A percentile compares a stretch with the other conserved stretches of the same genome.
Evolutionary conservation across 2,888 invertebrate species (phyloP).

Genomic region (Lobophora halterata): DNA sequence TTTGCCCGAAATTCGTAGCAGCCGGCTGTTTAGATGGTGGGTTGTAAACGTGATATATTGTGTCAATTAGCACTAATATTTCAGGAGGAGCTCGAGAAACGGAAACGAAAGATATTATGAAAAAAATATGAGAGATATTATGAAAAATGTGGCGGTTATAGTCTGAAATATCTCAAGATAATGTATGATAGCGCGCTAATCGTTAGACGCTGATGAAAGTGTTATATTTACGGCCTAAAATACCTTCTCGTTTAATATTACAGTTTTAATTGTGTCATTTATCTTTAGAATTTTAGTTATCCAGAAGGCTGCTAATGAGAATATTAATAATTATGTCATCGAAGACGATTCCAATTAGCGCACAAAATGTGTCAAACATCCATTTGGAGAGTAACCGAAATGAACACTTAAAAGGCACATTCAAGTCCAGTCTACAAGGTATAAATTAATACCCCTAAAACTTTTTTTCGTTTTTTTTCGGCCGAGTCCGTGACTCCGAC

Average conservation of each 20-base stretch:
- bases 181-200: slow-evolving; percentile 23
- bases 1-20: slow-evolving; percentile 42
- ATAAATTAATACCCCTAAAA: too few species aligned
- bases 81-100: slow-evolving; percentile 32
- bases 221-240: slow-evolving; percentile 14
- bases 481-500: too few species aligned
- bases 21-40: slow-evolving; percentile 33
- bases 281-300: slow-evolving; percentile 1
- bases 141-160: slow-evolving; percentile 41
- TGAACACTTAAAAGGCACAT: too few species aligned
- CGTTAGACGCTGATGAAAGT: slow-evolving; percentile 25
- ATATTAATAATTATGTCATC: slow-evolving; percentile 10
- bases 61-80: slow-evolving; percentile 42
- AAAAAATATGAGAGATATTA: slow-evolving; percentile 39
- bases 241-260: slow-evolving; percentile 10
- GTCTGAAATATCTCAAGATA: slow-evolving; percentile 36
- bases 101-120: slow-evolving; percentile 41
- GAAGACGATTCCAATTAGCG: background rate
- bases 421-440: too few species aligned
- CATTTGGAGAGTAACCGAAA: too few species aligned
- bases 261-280: slow-evolving; percentile 11
- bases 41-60: slow-evolving; percentile 42
- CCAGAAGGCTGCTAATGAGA: background rate
- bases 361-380: too few species aligned
- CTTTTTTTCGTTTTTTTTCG: too few species aligned